phyloP scores from a whole-genome alignment of 2,888 invertebrate genomes.

The Parnassius smintheus region DNA sequence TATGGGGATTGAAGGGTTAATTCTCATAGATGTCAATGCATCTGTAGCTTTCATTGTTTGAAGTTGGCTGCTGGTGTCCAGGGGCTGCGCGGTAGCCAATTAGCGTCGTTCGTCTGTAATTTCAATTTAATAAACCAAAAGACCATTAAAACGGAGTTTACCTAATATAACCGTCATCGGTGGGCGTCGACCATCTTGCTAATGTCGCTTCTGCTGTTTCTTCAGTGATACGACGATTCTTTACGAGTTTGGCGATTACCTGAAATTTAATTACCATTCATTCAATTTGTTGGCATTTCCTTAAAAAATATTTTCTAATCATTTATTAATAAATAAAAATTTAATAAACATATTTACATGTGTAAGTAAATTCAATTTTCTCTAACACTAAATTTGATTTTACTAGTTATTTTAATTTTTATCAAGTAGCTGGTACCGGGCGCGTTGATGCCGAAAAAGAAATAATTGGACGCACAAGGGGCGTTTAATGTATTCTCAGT shows the following conservation, averaged over 20 bases:
- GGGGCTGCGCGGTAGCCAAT: no score
- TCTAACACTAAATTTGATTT: no score
- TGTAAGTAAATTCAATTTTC: neutral
- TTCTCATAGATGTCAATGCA: no score
- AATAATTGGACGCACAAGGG: no score
- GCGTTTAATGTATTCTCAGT: no score
- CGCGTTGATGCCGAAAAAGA: no score
- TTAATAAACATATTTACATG: neutral
- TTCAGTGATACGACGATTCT: constrained; percentile 58
- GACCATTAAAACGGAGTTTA: constrained; percentile 25
- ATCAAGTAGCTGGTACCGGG: no score
- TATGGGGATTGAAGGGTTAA: no score
- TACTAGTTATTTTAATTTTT: neutral
- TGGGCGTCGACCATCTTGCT: constrained; percentile 65
- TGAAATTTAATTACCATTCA: constrained; percentile 27
- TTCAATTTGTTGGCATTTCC: neutral
- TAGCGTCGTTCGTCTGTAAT: no score
- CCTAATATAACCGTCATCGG: constrained; percentile 68
- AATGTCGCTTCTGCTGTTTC: constrained; percentile 70
- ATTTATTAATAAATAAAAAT: neutral
- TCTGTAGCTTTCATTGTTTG: no score
- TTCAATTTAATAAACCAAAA: no score
- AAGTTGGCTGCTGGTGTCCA: no score
- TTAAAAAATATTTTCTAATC: neutral
- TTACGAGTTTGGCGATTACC: constrained; percentile 68